Base-by-base conservation (phyloP, 2,113 vertebrate species). In the Scatophagus argus region DNA sequence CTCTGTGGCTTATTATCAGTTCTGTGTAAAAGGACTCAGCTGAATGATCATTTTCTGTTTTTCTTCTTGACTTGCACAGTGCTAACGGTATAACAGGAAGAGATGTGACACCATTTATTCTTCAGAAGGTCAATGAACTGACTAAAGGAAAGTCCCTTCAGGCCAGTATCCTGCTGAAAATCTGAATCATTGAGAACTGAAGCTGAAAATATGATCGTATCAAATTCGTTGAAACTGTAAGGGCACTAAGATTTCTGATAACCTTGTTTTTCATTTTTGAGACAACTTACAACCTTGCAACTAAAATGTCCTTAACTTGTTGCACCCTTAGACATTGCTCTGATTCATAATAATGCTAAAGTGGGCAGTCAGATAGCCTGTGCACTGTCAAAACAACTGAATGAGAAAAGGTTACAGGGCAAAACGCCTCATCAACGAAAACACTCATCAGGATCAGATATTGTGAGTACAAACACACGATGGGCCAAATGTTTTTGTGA, bases 291-390 rank as follows among this genome's bases (percentile, higher is more conserved):
- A 76, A 3, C 25, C 23, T 63, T 51, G 21, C 13, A 59, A 17
- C 27, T 38, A 23, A 21, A 54, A 19, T 36, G 2, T 38, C 82
- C 83, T 92, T 83, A 85, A 84, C 82, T 6, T 41, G n/a, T 29
- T 11, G 2, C 75, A 32, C 41, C 54, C 62, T 61, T 73, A 97
- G 97, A 98, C 74, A 95, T 97, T 61, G 95, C 96, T 74, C 92
- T 98, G 31, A 96, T 98, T 87, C 93, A 93, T 77, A 98, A 97
- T 87, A 98, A 98, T 1, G 96, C 97, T 44, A 95, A 77, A 77
- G 96, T 98, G 79, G 97, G 96, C 84, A 95, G 96, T 79, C 92
- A 94, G 67, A 96, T 98, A 81, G 96, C 96, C 10, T 94, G 95
- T 19, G 95, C 95, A 8, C 92, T 98, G 62, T 94, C 93, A 63